Evolutionary conservation across 2,888 invertebrate genomes (phyloP).

Genomic region (Drosophila longiperda): DNA sequence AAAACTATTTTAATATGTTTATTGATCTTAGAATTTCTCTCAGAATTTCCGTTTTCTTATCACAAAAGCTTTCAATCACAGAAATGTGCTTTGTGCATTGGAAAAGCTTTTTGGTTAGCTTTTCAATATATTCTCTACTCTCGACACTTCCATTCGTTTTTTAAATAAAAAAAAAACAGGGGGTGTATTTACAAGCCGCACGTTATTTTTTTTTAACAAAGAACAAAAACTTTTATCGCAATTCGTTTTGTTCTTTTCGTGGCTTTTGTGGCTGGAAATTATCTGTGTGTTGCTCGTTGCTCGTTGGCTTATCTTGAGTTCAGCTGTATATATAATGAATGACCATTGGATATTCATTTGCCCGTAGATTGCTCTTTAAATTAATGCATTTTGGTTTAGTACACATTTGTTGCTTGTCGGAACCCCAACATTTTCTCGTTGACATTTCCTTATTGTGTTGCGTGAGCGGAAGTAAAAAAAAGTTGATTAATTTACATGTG

Average conservation of each 20-base stretch:
- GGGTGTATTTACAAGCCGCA: slow-evolving; percentile 63
- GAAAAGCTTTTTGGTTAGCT: slow-evolving; percentile 7
- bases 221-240: slow-evolving; percentile 41
- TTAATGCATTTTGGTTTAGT: slow-evolving; percentile 58
- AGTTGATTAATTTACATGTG: slow-evolving; percentile 35
- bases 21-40: slow-evolving; percentile 4
- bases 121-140: background rate
- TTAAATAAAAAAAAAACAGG: slow-evolving; percentile 30
- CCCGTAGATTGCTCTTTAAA: slow-evolving; percentile 38
- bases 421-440: slow-evolving; percentile 29
- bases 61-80: slow-evolving; percentile 4
- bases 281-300: slow-evolving; percentile 36
- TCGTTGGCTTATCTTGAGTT: slow-evolving; percentile 35
- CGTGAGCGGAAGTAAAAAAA: slow-evolving; percentile 66
- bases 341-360: slow-evolving; percentile 50
- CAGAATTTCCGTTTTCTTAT: background rate
- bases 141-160: slow-evolving; percentile 12
- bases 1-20: background rate
- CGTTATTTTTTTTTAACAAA: slow-evolving; percentile 1
- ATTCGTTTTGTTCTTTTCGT: slow-evolving; percentile 44
- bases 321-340: slow-evolving; percentile 24
- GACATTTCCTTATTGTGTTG: slow-evolving; percentile 28
- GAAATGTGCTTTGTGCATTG: background rate
- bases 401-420: slow-evolving; percentile 58
- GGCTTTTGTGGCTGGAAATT: slow-evolving; percentile 46